phyloP scores from a whole-genome alignment of 2,113 vertebrate genomes.

The Laticauda laticaudata region DNA sequence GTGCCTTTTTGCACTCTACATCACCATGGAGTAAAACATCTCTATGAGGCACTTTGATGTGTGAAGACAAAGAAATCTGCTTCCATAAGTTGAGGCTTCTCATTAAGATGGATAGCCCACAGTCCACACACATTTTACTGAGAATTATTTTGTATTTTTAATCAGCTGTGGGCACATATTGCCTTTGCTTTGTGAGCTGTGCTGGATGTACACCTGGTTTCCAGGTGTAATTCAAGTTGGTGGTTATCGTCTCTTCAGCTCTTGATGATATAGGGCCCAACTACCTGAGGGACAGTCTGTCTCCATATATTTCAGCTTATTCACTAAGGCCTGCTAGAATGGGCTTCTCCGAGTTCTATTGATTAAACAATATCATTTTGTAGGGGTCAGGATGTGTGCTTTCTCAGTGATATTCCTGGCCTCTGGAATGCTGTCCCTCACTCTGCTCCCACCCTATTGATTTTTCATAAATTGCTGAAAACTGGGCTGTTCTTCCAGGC shows the following conservation, averaged over 20 bases:
- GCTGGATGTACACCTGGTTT: not conserved
- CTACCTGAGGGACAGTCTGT: not conserved
- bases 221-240: not conserved
- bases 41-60: not conserved
- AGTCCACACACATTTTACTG: not conserved
- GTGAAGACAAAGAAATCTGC: not conserved
- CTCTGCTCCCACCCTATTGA: not conserved
- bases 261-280: not conserved
- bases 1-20: not conserved
- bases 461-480: not conserved
- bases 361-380: not conserved
- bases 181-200: not conserved
- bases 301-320: not conserved
- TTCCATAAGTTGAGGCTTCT: not conserved
- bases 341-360: not conserved
- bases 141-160: not conserved
- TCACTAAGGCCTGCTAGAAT: not conserved
- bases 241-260: not conserved
- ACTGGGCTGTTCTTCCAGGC: not conserved
- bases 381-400: not conserved
- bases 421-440: not conserved
- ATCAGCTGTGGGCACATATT: not conserved
- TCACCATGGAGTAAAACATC: not conserved
- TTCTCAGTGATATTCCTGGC: not conserved
- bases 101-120: not conserved